Evolutionary conservation across 2,797 vertebrate genomes (phyloP).

Genomic region (Ibycter americanus): DNA sequence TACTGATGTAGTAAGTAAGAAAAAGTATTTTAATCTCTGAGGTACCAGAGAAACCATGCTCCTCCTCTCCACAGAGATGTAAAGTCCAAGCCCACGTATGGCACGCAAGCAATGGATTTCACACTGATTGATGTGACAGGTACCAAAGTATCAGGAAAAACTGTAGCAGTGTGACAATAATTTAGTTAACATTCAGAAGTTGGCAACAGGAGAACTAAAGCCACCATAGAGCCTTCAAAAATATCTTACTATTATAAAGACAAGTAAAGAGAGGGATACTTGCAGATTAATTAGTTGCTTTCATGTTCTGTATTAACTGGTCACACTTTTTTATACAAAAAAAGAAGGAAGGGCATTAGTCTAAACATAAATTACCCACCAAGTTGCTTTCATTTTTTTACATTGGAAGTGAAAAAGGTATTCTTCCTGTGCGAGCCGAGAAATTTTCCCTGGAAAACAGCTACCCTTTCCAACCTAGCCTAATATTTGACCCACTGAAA

Average conservation of each 20-base stretch:
- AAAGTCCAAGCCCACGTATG: accelerated
- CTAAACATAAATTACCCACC: background rate
- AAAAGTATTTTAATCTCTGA: background rate
- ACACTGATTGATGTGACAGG: background rate
- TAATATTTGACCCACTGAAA: background rate
- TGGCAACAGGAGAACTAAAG: background rate
- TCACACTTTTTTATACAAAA: background rate
- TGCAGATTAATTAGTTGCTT: background rate
- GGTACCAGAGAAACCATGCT: background rate
- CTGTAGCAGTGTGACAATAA: background rate
- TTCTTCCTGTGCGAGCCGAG: background rate
- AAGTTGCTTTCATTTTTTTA: background rate
- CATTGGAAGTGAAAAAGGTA: background rate
- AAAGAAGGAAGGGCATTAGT: background rate
- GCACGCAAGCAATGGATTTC: background rate
- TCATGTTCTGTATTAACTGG: background rate
- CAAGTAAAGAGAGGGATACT: background rate
- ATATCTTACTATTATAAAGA: background rate
- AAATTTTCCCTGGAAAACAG: background rate
- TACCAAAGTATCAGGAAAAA: background rate
- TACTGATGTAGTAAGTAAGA: no score
- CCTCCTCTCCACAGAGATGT: background rate
- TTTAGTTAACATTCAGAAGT: background rate
- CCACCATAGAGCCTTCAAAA: background rate
- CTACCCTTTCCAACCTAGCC: background rate